Base-by-base conservation (phyloP, 2,113 vertebrate species). In the Arvicanthis niloticus region DNA sequence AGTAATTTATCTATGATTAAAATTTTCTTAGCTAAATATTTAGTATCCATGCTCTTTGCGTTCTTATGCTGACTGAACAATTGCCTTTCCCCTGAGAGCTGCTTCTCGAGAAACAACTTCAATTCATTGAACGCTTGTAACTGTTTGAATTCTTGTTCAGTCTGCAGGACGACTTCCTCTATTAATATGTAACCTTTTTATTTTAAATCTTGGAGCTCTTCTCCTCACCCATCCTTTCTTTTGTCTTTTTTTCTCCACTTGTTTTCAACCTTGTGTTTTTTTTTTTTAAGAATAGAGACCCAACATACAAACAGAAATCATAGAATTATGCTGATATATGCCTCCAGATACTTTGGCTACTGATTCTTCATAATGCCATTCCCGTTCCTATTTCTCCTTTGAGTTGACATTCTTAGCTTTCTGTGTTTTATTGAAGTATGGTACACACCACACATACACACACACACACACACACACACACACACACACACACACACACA, bases 361-460 rank as follows among this genome's bases (percentile, higher is more conserved):
- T 96, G 40, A 19, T 37, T 92, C 40, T 96, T 82, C 53, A 10
- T 42, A 56, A 70, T 87, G 42, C 88, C 7, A 8, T 93, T 51
- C 3, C 11, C 67, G 24, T 81, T n/a, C 15, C 13, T n/a, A 22
- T 22, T 17, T 93, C 40, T 85, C n/a, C 16, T 42, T 87, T 89
- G 58, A 94, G 21, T 67, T 90, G 42, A 37, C 73, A 9, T 67
- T 53, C 17, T 93, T 75, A 89, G 29, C 96, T 93, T 94, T 94
- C 51, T 88, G 51, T 12, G 80, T 95, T 95, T 90, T 88, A 45
- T 90, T 90, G 42, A 82, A 90, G 10, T 73, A 45, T 60, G 31
- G 67, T 34, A 67, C 65, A 67, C 26, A 12, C n/a, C 72, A 51
- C 13, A 72, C 6, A 81, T 75, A 65, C 16, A 40, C 62, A 45